Base-by-base conservation (phyloP, 2,888 invertebrate genomes). In the Tinea pellionella region DNA sequence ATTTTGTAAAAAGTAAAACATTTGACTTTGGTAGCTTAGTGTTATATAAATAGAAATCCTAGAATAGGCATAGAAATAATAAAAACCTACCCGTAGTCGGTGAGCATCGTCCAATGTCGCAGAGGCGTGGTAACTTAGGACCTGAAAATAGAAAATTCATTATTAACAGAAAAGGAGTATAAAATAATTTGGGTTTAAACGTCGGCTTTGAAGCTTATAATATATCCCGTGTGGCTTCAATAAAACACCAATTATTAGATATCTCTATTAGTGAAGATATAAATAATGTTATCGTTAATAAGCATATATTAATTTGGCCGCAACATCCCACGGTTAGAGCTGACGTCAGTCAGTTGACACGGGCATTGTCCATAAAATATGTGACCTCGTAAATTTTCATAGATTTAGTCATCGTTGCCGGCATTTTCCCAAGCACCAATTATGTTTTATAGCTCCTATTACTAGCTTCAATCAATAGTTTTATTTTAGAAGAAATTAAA, bases 71-170 rank as follows among this genome's bases (percentile, higher is more conserved):
- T 24, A 2, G 37, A 37, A 37, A 37, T 37, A 30, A 7, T 9
- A 37, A 47, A 32, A 57, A 89, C 91, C 90, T 88, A 95, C 95
- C 88, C 93, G 91, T 76, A 98, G 89, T 78, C 92, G 90, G 74
- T 93, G 91, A 60, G 96, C 96, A 81, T 98, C 97, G 73, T 97
- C 96, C 67, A 93, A 77, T 62, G 94, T 93, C 61, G 97, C 96
- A 32, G 96, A 95, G 61, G 97, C 97, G 84, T 98, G 98, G 88
- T 97, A 98, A 78, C 97, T 97, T 69, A 98, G 88, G 65, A 91
- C 90, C 88, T 88, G 84, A 51, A 83, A 77, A 62, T 56, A 47
- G 61, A 60, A 59, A 61, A n/a, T 47, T 42, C 1, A 24, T 19
- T 6, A 15, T 12, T 19, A 19, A n/a, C n/a, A n/a, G n/a, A n/a